These are phyloP conservation scores for Rhinogobius similis DNA, from an alignment of 2,113 vertebrate species.

Conservation along the genomic window DNA sequence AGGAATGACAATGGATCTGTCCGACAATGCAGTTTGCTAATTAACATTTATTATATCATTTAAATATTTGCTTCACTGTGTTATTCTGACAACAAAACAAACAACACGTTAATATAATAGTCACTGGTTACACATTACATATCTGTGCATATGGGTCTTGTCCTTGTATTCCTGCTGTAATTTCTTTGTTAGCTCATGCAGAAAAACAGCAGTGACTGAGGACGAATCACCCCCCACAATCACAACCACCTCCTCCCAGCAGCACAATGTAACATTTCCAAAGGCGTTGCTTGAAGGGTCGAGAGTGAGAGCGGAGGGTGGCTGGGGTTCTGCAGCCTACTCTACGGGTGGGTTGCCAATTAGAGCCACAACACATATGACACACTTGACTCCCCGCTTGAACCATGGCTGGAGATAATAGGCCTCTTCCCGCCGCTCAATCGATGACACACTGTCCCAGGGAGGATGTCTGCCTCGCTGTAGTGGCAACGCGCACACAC, in stretches of 20 bases:
- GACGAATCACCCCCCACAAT: constrained; percentile 2
- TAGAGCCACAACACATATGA: constrained; percentile 76
- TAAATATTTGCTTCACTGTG: neutral
- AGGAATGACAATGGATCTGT: constrained; percentile 18
- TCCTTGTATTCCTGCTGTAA: neutral
- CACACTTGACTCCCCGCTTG: constrained; percentile 78
- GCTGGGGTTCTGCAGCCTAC: constrained; percentile 45
- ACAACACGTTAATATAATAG: neutral
- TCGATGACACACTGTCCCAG: constrained; percentile 75
- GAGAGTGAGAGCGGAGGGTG: constrained; percentile 31
- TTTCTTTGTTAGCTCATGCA: constrained; percentile 13
- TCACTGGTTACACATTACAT: neutral
- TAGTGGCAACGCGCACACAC: constrained; percentile 13
- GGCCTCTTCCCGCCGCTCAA: constrained; percentile 75
- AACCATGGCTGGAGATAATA: constrained; percentile 79
- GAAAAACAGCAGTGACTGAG: constrained; percentile 1
- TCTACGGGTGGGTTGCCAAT: constrained; percentile 73
- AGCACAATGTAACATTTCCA: constrained; percentile 36
- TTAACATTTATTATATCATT: constrained; percentile 8
- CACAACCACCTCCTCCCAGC: neutral
- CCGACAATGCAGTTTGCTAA: constrained; percentile 13
- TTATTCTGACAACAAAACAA: neutral
- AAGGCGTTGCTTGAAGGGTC: constrained; percentile 19
- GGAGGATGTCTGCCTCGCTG: constrained; percentile 62
- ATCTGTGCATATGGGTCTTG: neutral